Evolutionary conservation across 2,888 invertebrate genomes (phyloP).

Genomic region (Podotricha telesiphe): DNA sequence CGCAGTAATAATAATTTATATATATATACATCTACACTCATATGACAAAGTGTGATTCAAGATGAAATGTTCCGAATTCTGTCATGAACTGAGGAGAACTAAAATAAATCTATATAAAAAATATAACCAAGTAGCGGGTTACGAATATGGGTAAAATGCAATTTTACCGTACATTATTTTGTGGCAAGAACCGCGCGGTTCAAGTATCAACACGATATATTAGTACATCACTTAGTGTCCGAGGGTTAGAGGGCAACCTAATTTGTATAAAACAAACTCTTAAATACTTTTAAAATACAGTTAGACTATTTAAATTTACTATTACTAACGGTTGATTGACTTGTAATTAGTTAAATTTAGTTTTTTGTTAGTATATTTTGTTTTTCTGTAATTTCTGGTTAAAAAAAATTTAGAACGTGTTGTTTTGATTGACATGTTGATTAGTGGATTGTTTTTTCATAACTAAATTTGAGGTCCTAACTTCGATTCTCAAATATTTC

Average conservation of each 20-base stretch:
- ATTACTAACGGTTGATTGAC: slow-evolving; percentile 9
- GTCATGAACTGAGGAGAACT: too few relatives aligned
- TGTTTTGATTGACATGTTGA: too few relatives aligned
- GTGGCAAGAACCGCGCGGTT: slow-evolving; percentile 16
- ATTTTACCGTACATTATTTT: neutral
- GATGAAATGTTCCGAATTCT: too few relatives aligned
- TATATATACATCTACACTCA: too few relatives aligned
- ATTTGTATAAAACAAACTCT: slow-evolving; percentile 21
- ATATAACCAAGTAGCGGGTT: neutral
- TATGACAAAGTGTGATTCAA: too few relatives aligned
- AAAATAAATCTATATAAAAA: neutral
- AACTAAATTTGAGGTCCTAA: too few relatives aligned
- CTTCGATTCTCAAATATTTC: too few relatives aligned
- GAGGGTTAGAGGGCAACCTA: slow-evolving; percentile 48
- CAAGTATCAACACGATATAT: slow-evolving; percentile 44
- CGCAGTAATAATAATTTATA: too few relatives aligned
- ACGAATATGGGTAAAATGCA: neutral
- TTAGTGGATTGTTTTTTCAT: too few relatives aligned
- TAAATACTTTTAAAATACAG: neutral
- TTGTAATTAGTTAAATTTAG: slow-evolving; percentile 7
- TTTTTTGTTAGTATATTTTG: neutral
- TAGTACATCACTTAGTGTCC: slow-evolving; percentile 62
- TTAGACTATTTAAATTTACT: slow-evolving; percentile 1
- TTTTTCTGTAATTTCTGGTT: neutral
- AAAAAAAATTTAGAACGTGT: too few relatives aligned